phyloP scores from a whole-genome alignment of 2,888 invertebrate genomes.

The Myathropa florea region DNA sequence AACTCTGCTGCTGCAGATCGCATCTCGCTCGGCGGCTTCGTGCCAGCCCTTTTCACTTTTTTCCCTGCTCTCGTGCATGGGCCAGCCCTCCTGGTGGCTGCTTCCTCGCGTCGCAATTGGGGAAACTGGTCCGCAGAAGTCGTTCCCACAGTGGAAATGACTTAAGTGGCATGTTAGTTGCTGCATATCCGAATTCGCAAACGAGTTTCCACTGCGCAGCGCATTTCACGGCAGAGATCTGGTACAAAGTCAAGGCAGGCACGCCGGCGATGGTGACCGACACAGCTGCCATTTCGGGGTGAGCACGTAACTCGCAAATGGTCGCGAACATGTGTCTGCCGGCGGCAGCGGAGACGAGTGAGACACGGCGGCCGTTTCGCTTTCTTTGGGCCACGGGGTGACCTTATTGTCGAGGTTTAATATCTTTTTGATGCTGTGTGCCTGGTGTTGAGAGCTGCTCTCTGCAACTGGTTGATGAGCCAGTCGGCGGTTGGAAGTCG shows the following conservation, averaged over 20 bases:
- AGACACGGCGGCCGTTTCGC: conserved; percentile 73
- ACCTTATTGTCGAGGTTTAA: conserved; percentile 72
- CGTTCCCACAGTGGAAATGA: background rate
- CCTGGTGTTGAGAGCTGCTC: background rate
- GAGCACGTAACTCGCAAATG: conserved; percentile 58
- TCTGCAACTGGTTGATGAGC: background rate
- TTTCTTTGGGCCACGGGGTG: conserved; percentile 77
- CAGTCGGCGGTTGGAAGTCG: background rate
- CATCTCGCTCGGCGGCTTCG: background rate
- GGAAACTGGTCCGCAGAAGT: background rate
- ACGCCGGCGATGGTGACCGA: conserved; percentile 24
- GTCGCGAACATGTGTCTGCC: conserved; percentile 6
- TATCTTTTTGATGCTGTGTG: background rate
- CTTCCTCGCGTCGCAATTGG: background rate
- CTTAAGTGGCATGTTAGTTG: background rate
- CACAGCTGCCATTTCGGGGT: conserved; percentile 26
- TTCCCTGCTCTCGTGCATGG: background rate
- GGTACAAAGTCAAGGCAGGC: background rate
- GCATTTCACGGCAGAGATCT: too few species aligned
- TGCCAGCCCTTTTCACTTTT: background rate
- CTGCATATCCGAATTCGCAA: background rate
- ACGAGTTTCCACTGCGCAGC: background rate
- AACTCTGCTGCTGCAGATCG: background rate
- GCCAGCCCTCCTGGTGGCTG: background rate
- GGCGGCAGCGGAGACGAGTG: conserved; percentile 1